Evolutionary conservation across 2,113 vertebrate genomes (phyloP).

Genomic region (Plotosus lineatus): DNA sequence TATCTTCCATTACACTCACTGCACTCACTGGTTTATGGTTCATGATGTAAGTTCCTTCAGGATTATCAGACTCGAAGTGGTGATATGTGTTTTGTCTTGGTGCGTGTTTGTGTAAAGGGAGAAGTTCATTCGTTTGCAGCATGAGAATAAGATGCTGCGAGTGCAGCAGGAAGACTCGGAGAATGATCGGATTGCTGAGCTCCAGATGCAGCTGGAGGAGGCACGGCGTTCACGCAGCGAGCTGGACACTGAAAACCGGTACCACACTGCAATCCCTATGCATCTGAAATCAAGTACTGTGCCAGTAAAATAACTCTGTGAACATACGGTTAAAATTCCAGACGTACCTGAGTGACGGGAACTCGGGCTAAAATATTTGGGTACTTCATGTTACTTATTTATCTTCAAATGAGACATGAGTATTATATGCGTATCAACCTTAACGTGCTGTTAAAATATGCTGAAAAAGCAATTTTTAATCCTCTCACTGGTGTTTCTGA

Average conservation of each 20-base stretch:
- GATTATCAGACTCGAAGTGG: background rate
- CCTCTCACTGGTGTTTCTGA: too few relatives aligned
- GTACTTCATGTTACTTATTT: too few relatives aligned
- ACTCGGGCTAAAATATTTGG: background rate
- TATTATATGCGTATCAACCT: background rate
- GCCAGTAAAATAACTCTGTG: too few relatives aligned
- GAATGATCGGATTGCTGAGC: slow-evolving; percentile 81
- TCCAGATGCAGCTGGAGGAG: slow-evolving; percentile 86
- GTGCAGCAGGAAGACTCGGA: slow-evolving; percentile 89
- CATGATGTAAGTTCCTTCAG: background rate
- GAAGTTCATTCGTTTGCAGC: slow-evolving; percentile 90
- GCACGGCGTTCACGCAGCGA: slow-evolving; percentile 82
- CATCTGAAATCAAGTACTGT: background rate
- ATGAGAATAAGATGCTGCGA: slow-evolving; percentile 96
- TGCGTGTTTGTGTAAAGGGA: slow-evolving; percentile 72
- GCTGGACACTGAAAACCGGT: slow-evolving; percentile 88
- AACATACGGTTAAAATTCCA: background rate
- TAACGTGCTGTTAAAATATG: background rate
- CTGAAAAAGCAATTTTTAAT: too few relatives aligned
- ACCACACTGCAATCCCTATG: background rate
- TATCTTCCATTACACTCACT: background rate
- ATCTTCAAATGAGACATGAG: too few relatives aligned
- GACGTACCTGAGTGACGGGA: background rate
- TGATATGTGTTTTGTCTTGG: background rate
- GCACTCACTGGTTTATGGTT: background rate